phyloP scores from a whole-genome alignment of 2,113 vertebrate species.

The Dunckerocampus dactyliophorus region DNA sequence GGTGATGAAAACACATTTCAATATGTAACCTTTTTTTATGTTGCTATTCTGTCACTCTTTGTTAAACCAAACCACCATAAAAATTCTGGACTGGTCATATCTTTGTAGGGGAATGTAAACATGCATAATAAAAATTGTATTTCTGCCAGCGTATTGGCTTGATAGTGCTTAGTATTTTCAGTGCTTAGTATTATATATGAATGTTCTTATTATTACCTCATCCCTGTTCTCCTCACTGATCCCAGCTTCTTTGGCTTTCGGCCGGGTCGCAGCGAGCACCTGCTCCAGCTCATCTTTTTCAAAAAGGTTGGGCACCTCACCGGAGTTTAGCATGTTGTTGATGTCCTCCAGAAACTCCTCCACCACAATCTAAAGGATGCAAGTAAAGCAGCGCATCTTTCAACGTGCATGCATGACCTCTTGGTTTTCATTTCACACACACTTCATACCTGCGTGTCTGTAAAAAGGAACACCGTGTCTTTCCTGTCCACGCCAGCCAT shows the following conservation, averaged over 20 bases:
- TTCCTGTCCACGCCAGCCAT: slow-evolving; percentile 81
- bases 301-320: slow-evolving; percentile 82
- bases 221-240: slow-evolving; percentile 80
- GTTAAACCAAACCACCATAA: no score
- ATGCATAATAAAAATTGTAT: no score
- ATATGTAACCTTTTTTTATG: no score
- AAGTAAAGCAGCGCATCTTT: background rate
- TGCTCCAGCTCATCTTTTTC: slow-evolving; percentile 82
- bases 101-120: no score
- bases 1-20: no score
- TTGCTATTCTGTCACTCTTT: no score
- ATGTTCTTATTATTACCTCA: slow-evolving; percentile 66
- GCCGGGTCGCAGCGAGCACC: slow-evolving; percentile 74
- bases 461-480: slow-evolving; percentile 87
- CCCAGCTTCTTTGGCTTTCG: slow-evolving; percentile 79
- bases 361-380: slow-evolving; percentile 69
- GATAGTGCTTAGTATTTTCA: no score
- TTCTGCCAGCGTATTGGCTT: no score
- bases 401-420: background rate
- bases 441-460: slow-evolving; percentile 80
- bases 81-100: no score
- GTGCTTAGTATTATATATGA: background rate
- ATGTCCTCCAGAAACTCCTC: slow-evolving; percentile 81
- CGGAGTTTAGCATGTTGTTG: slow-evolving; percentile 83
- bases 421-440: background rate